Evolutionary conservation across 2,113 vertebrate genomes (phyloP).

Genomic region (Blennius ocellaris): DNA sequence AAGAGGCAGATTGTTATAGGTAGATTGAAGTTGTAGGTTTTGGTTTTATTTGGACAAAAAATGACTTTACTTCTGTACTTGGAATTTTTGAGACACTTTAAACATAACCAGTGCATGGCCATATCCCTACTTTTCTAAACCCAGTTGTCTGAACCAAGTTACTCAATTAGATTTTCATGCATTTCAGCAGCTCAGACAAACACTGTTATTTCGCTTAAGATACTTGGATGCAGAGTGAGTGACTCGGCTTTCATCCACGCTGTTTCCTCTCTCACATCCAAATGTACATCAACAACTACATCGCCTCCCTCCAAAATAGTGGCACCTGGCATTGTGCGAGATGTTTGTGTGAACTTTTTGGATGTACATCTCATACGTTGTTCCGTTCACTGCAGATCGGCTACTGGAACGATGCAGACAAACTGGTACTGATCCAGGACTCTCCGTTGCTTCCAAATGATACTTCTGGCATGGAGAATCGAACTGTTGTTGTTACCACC

Average conservation of each 20-base stretch:
- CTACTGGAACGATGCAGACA: constrained; percentile 98
- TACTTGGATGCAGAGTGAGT: background rate
- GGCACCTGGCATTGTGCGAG: background rate
- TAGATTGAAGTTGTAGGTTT: no score
- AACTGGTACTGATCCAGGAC: constrained; percentile 96
- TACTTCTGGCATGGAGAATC: constrained; percentile 94
- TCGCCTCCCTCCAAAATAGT: background rate
- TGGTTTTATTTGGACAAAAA: no score
- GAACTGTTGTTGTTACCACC: constrained; percentile 97
- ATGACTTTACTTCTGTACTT: no score
- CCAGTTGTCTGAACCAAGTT: background rate
- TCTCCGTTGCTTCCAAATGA: constrained; percentile 93
- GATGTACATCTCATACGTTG: background rate
- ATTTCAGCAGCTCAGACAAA: background rate
- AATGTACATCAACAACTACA: background rate
- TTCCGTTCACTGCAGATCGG: constrained; percentile 87
- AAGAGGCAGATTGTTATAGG: no score
- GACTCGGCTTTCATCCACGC: background rate
- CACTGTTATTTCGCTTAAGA: background rate
- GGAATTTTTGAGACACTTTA: no score
- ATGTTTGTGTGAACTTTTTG: background rate
- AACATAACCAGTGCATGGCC: no score
- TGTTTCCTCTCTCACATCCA: background rate
- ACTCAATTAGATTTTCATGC: background rate
- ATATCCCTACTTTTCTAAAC: background rate